Evolutionary conservation across 1,140 invertebrate genomes (phyloP), one percentile per base, ranked within the genome.

Genomic region (Anastrepha obliqua): DNA sequence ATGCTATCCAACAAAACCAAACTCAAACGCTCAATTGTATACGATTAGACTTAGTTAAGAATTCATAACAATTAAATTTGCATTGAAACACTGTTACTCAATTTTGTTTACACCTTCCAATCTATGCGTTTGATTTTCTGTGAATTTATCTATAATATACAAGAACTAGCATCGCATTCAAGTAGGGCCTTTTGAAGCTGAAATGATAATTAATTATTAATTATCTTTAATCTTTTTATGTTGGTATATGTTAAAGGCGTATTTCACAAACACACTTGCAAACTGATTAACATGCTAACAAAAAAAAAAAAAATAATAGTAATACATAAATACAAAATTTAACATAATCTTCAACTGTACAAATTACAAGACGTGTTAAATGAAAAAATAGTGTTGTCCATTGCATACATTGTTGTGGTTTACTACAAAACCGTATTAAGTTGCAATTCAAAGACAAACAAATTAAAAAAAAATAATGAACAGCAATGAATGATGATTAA

Each of bases 181-280:
- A 81, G 47, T 81, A 55, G 29, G 51, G 74, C 74, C 74, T 81
- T 29, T 81, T 81, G 15, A 81, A 55, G 44, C 74, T 81, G 47
- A 55, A 15, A 20, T 51, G 20, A 81, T 81, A 81, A 29, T 81
- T 81, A 5, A 55, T 55, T 20, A 51, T 42, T 81, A 42, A 55
- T 55, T n/a, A 74, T 74, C 15, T 44, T 74, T 74, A n/a, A 44
- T 74, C n/a, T 78, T 78, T 78, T 55, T 29, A 55, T 29, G 47
- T 55, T 81, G 3, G n/a, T 81, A 11, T 39, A 51, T 51, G 55
- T 81, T 81, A 55, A 81, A 44, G 9, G n/a, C 70, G 1, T 74
- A 47, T 74, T 15, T 9, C 74, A 51, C n/a, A 81, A 55, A 81
- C 44, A 13, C 60, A 62, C 60, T 62, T 62, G 60, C 60, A 62